Conservation (phyloP, 2,888 invertebrate genomes). For the Coelopa pilipes region DNA sequence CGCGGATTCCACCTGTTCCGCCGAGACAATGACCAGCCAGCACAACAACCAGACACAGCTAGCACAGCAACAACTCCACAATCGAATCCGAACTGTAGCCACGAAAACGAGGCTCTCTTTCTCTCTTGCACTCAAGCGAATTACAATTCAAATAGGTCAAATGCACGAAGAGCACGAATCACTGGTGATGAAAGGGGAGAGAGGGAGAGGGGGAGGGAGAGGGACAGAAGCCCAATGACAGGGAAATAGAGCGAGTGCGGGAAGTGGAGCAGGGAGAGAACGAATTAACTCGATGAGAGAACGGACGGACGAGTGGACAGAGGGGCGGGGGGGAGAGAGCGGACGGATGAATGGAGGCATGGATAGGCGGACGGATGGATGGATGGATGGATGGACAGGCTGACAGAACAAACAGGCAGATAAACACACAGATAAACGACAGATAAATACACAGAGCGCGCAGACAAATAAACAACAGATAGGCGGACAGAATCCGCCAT, state of each 20-base stretch:
- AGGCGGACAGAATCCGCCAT: background rate
- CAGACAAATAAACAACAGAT: background rate
- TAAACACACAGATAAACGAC: too few species aligned
- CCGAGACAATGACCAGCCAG: background rate
- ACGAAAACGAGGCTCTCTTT: too few species aligned
- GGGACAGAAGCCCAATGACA: background rate
- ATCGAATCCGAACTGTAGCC: too few species aligned
- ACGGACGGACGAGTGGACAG: background rate
- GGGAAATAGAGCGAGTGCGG: background rate
- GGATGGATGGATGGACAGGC: background rate
- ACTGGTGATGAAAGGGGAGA: background rate
- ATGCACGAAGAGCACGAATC: background rate
- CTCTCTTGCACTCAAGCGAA: background rate
- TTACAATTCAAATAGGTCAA: constrained; percentile 23
- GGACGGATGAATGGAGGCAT: too few species aligned
- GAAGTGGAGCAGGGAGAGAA: too few species aligned
- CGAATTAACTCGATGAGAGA: background rate
- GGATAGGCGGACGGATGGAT: background rate
- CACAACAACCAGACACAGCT: too few species aligned
- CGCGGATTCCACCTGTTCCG: constrained; percentile 7
- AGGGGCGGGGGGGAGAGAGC: too few species aligned
- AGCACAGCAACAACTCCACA: too few species aligned
- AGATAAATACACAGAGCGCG: too few species aligned
- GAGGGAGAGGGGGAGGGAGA: too few species aligned
- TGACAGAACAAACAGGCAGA: background rate